These are phyloP conservation scores for Sesia apiformis DNA, from an alignment of 2,888 invertebrate genomes.

Conservation along the genomic window DNA sequence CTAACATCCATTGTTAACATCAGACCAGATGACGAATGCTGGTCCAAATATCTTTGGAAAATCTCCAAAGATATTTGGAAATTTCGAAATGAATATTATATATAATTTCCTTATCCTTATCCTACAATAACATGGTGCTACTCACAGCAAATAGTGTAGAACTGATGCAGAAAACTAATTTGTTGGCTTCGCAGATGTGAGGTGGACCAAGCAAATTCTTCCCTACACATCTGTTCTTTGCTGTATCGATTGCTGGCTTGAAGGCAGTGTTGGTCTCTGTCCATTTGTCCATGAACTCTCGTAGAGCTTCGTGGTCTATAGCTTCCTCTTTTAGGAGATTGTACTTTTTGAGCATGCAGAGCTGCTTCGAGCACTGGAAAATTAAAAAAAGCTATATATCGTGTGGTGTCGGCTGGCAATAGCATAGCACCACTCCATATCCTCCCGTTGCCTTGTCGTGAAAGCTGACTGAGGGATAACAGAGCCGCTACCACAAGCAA, in stretches of 20 bases:
- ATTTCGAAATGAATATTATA: no score
- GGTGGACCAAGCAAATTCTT: slow-evolving; percentile 27
- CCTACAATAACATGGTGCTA: not conserved
- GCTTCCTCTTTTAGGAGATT: slow-evolving; percentile 26
- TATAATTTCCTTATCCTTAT: no score
- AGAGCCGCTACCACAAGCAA: no score
- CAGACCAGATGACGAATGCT: no score
- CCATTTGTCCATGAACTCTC: slow-evolving; percentile 28
- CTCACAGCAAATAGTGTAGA: slow-evolving; percentile 30
- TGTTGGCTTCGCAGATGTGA: slow-evolving; percentile 35
- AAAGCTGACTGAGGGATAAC: no score
- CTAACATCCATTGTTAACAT: no score
- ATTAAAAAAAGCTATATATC: no score
- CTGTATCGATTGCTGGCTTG: slow-evolving; percentile 21
- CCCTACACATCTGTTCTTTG: slow-evolving; percentile 30
- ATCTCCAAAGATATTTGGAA: no score
- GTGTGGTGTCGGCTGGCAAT: no score
- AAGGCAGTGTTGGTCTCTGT: slow-evolving; percentile 26
- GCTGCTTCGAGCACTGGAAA: slow-evolving; percentile 37
- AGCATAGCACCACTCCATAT: no score
- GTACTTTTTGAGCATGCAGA: slow-evolving; percentile 37
- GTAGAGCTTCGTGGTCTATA: slow-evolving; percentile 29
- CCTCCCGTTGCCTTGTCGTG: no score
- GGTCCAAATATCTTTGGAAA: no score
- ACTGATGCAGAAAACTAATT: slow-evolving; percentile 35